These are phyloP conservation scores for Phyllotreta cruciferae DNA, from an alignment of 2,888 invertebrate genomes.

Conservation along the genomic window DNA sequence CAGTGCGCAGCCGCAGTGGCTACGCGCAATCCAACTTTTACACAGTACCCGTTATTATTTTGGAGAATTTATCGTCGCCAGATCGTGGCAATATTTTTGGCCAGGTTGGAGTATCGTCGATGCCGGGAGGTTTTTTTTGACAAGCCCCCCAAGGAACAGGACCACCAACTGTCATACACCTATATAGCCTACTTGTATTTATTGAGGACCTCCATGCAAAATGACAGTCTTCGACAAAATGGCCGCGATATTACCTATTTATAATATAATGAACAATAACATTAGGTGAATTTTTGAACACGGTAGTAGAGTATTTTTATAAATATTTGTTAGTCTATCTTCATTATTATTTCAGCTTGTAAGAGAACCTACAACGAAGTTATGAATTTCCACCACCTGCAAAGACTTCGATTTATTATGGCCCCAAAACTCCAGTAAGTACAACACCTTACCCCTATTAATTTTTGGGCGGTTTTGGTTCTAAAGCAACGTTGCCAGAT, in stretches of 20 bases:
- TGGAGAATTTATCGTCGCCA: constrained; percentile 38
- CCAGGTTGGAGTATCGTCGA: constrained; percentile 3
- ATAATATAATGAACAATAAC: background rate
- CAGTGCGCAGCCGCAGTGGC: constrained; percentile 10
- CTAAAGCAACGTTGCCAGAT: no score
- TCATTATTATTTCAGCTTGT: no score
- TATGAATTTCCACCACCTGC: no score
- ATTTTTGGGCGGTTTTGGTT: no score
- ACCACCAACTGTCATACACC: background rate
- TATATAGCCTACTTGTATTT: background rate
- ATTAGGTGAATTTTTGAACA: background rate
- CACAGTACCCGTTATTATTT: constrained; percentile 38
- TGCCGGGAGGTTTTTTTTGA: constrained; percentile 29
- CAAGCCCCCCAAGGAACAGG: constrained; percentile 1
- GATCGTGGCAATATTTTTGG: constrained; percentile 38
- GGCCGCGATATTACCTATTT: background rate
- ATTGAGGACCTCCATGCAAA: background rate
- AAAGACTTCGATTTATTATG: no score
- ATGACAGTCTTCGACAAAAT: background rate
- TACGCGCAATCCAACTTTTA: constrained; percentile 38
- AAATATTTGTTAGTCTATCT: no score
- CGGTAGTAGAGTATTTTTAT: background rate
- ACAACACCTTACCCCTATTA: no score
- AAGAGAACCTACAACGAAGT: no score
- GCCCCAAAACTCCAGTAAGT: no score